Conservation (phyloP, 2,888 invertebrate species). For the Augochlorella aurata region DNA sequence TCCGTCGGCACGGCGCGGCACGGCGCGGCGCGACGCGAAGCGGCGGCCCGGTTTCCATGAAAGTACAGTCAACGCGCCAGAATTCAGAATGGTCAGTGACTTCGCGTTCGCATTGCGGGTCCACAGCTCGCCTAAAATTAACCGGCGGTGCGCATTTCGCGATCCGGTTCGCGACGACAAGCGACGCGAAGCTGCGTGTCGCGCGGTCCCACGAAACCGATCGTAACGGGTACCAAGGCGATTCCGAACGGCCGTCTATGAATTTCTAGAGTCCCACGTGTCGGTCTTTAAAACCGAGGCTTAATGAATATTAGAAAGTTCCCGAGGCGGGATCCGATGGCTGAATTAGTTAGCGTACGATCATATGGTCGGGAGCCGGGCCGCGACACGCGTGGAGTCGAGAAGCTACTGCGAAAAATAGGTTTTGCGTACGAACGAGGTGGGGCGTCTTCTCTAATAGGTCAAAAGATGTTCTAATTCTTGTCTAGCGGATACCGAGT, state of each 20-base stretch:
- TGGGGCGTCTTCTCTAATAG: not conserved
- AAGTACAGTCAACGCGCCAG: constrained; percentile 15
- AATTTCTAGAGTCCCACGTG: not conserved
- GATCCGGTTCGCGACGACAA: not conserved
- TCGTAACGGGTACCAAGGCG: not conserved
- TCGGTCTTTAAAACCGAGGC: not conserved
- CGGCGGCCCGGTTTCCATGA: constrained; percentile 36
- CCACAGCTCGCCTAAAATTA: constrained; percentile 42
- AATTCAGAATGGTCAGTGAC: constrained; percentile 52
- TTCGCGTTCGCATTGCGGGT: constrained; percentile 13
- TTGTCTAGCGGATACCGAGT: not conserved
- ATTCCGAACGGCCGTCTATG: not conserved
- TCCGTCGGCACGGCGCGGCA: too few relatives aligned
- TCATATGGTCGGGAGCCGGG: too few relatives aligned
- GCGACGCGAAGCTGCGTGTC: too few relatives aligned
- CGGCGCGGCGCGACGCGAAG: too few relatives aligned
- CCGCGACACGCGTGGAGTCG: not conserved
- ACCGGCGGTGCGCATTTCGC: constrained; percentile 13
- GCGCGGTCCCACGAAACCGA: not conserved
- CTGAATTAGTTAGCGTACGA: constrained; percentile 33
- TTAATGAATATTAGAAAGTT: constrained; percentile 38
- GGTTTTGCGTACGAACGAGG: not conserved
- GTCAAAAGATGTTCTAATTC: not conserved
- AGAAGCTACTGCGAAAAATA: not conserved
- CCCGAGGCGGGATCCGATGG: constrained; percentile 4